Base-by-base conservation (phyloP, 1,140 invertebrate genomes). In the Drosophila watanabei region DNA sequence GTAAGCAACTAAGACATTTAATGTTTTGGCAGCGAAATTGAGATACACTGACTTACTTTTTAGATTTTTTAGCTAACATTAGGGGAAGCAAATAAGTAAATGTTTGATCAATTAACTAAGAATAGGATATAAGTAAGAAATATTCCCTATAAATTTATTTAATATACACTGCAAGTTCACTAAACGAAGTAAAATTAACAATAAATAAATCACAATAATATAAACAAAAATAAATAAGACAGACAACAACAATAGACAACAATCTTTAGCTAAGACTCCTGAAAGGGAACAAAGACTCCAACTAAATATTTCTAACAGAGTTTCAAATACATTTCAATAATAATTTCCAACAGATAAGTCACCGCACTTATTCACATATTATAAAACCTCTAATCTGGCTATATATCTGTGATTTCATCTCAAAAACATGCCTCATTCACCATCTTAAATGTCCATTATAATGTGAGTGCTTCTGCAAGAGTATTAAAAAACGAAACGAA, bases 401-500 rank as follows among this genome's bases (percentile, higher is more conserved):
- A 52, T 49, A 75, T 48, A 18, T 52, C 24, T 43, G 24, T 35
- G 41, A 57, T 56, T 63, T 54, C 58, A 41, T 63, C 58, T 20
- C 33, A 33, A 30, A 20, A 41, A 56, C 43, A 56, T n/a, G 32
- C 72, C 11, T 24, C 35, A 66, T 54, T 45, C 45, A 13, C 16
- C 52, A 37, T 58, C 18, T 45, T 37, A 61, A 61, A 68, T 72
- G 62, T 62, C 45, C 54, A 24, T 18, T 33, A 35, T 45, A 37
- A 54, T 46, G 57, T 41, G 41, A 48, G 20, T 24, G 48, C 48
- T 43, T 56, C 18, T 24, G n/a, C 35, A 28, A 60, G 59, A 64
- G 24, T 76, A 68, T 64, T 65, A 57, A 61, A 68, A 62, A 82
- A 63, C 52, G 49, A 56, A 78, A 60, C 45, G 65, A 80, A 81